Percentiles rank a stretch among this genome's conserved stretches.
phyloP scores from a whole-genome alignment of 2,888 invertebrate genomes.

The Rhingia campestris region DNA sequence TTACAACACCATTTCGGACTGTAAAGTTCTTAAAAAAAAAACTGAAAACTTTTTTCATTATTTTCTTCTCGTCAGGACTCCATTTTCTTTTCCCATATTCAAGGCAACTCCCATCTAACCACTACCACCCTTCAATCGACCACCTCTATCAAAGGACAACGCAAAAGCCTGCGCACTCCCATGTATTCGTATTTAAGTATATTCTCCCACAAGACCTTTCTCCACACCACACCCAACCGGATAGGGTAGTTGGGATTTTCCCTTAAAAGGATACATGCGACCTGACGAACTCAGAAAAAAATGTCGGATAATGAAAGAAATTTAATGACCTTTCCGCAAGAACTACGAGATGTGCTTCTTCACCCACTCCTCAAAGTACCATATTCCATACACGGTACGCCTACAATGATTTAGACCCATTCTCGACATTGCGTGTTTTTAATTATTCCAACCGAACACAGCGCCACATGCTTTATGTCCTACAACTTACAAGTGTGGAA shows the following conservation, averaged over 20 bases:
- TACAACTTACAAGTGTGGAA: constrained; percentile 24
- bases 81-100: constrained; percentile 60
- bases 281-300: constrained; percentile 34
- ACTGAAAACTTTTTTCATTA: constrained; percentile 22
- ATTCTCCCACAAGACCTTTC: constrained; percentile 15
- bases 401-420: constrained; percentile 40
- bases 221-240: constrained; percentile 27
- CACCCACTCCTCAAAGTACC: constrained; percentile 11
- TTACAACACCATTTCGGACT: neutral
- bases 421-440: constrained; percentile 64
- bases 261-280: constrained; percentile 12
- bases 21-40: neutral
- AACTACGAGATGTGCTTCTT: constrained; percentile 37
- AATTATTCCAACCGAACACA: constrained; percentile 58
- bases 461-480: constrained; percentile 15
- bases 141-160: constrained; percentile 51
- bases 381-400: constrained; percentile 45
- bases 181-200: no score
- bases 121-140: constrained; percentile 29
- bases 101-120: constrained; percentile 53
- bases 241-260: constrained; percentile 50
- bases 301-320: constrained; percentile 59
- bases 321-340: constrained; percentile 69
- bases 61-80: constrained; percentile 24
- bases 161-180: constrained; percentile 62